Conservation (phyloP, 1,140 invertebrate species). For the Camponotus pennsylvanicus region DNA sequence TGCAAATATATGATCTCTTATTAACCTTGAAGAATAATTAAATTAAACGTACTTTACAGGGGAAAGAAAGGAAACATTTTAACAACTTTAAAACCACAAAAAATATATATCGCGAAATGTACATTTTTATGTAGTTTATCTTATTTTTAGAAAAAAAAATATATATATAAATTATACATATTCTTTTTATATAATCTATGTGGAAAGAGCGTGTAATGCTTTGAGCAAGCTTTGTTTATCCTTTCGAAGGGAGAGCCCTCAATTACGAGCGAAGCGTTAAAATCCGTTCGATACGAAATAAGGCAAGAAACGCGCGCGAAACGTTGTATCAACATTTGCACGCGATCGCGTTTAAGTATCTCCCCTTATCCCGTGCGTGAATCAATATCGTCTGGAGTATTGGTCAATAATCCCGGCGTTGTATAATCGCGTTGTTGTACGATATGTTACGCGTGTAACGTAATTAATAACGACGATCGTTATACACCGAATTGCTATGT, state of each 20-base stretch:
- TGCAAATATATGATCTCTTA: too few relatives aligned
- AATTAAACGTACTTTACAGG: not conserved
- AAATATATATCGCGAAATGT: too few relatives aligned
- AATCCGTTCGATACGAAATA: constrained; percentile 8
- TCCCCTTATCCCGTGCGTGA: constrained; percentile 30
- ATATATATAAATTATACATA: not conserved
- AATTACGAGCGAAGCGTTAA: constrained; percentile 7
- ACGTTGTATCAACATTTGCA: constrained; percentile 32
- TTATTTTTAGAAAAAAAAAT: not conserved
- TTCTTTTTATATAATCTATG: not conserved
- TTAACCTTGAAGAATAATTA: not conserved
- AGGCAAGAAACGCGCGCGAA: not conserved
- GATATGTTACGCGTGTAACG: constrained; percentile 28
- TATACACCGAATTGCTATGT: constrained; percentile 16
- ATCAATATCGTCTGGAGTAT: constrained; percentile 46
- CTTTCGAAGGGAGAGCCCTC: not conserved
- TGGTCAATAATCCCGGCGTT: constrained; percentile 56
- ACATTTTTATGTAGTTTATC: not conserved
- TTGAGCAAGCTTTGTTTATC: not conserved
- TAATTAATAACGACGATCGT: constrained; percentile 55
- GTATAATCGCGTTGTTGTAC: constrained; percentile 44
- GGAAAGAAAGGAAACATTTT: too few relatives aligned
- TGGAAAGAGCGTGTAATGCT: not conserved
- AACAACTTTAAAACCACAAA: too few relatives aligned
- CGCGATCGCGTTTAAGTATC: constrained; percentile 34